Evolutionary conservation across 2,797 vertebrate species (phyloP), one percentile per base, ranked within the genome.

Genomic region (Rhabdophis nuchalis): DNA sequence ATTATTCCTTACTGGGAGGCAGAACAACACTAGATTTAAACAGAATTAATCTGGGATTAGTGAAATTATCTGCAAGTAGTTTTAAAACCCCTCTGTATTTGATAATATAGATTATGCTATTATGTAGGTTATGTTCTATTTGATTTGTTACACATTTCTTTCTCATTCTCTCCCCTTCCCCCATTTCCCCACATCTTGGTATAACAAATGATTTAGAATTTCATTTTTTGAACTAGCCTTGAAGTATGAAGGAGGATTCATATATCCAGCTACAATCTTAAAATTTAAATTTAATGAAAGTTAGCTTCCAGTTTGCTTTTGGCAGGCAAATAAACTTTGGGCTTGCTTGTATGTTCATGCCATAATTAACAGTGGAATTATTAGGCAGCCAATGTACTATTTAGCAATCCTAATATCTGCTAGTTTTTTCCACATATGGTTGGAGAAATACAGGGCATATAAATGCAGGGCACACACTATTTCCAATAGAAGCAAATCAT

Each of bases 41-140:
- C 92, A 88, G 96, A 94, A 95, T 95, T 96, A 96, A 96, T 94
- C 94, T 94, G 92, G 94, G 92, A 96, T 96, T 96, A 96, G 93
- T 92, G 91, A 95, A 94, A 92, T 94, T 77, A 92, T 92, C 95
- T 77, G 54, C 90, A 94, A 82, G 89, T 93, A 90, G 89, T 95
- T 93, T 95, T 94, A 91, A 36, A 92, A 46, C 53, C 85, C 94
- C 0, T 0, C 91, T 86, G 58, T 86, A 77, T 89, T 88, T 85
- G 89, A 64, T 72, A 29, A 16, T 72, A 36, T 18, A 58, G 50
- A n/a, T 13, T 57, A 56, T 12, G 25, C 41, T 36, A 68, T 14
- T 41, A 11, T 54, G 29, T 16, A 68, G n/a, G 2, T 52, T 41
- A 25, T 41, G 60, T 91, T 36, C 27, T 57, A 89, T 32, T 13